A percentile compares a stretch with the other conserved stretches of the same genome.
Evolutionary conservation across 2,113 vertebrate genomes (phyloP).

Genomic region (Bettongia penicillata): DNA sequence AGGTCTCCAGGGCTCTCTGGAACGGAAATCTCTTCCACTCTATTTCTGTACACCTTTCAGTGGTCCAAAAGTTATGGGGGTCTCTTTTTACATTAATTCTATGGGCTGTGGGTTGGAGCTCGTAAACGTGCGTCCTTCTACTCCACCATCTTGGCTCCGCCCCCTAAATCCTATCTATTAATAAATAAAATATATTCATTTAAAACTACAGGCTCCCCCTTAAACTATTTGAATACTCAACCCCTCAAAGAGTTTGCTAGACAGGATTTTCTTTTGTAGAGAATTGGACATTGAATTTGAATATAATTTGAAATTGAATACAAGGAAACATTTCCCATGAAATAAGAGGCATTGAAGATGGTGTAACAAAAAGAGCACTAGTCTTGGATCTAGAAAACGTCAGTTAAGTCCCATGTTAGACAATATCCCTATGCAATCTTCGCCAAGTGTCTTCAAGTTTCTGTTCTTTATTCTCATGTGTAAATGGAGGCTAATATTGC

Average conservation of each 20-base stretch:
- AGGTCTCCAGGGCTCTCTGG: too few species aligned
- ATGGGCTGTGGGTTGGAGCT: too few species aligned
- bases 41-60: too few species aligned
- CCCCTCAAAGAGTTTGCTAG: not conserved
- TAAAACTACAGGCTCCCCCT: not conserved
- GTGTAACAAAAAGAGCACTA: not conserved
- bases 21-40: too few species aligned
- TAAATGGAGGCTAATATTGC: not conserved
- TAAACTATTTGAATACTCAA: not conserved
- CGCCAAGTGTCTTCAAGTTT: not conserved
- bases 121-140: too few species aligned
- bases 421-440: not conserved
- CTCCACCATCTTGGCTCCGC: too few species aligned
- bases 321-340: not conserved
- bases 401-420: not conserved
- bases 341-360: not conserved
- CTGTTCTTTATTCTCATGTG: not conserved
- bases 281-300: too few species aligned
- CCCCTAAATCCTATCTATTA: too few species aligned
- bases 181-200: not conserved
- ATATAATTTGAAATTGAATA: too few species aligned
- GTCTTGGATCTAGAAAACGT: not conserved
- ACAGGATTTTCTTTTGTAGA: not conserved
- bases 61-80: too few species aligned
- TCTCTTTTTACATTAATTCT: too few species aligned